Evolutionary conservation across 1,140 invertebrate genomes (phyloP), one percentile per base, ranked within the genome.

Genomic region (Lepidurus apus): DNA sequence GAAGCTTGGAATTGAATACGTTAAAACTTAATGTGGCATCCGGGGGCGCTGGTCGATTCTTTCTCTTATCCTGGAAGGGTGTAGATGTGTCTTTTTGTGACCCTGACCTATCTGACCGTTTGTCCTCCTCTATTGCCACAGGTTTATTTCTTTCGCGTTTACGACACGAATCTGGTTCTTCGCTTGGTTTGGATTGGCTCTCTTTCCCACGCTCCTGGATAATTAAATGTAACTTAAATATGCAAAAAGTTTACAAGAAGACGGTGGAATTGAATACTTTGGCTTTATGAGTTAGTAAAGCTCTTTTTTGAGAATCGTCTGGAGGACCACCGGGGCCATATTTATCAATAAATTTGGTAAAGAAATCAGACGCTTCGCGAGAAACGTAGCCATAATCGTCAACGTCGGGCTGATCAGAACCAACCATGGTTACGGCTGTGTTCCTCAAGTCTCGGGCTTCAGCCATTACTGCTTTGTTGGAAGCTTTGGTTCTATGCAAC

Each of bases 371-470:
- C 1, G 93, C 92, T 84, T 91, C 91, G 81, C 91, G 91, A 0
- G 93, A 95, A 17, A 92, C 92, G 83, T 95, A 96, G 7, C 94
- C 92, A 84, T 95, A 96, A 83, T 96, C 94, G 87, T 96, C 94
- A 84, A 94, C 93, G 83, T 95, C 93, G 0, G 92, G 92, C 82
- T 94, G 93, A n/a, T 89, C 88, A 7, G 89, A 89, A 24, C 87
- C 86, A 82, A 89, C 88, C 43, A 90, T 85, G 0, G 92, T 93
- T 43, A 93, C 88, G 73, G 91, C 90, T 76, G 93, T 93, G 81
- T 93, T 90, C 43, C 91, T 88, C 83, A 88, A 89, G 83, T 94
- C 91, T 77, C 93, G 86, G 13, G 93, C 93, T 89, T 95, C 93
- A 76, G 90, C 90, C 78, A 95, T 85, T 5, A 93, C 93, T 8